Percentiles rank a stretch among this genome's conserved stretches.
These are phyloP conservation scores for Myripristis jacobus DNA, from an alignment of 2,797 vertebrate genomes.

Conservation along the genomic window DNA sequence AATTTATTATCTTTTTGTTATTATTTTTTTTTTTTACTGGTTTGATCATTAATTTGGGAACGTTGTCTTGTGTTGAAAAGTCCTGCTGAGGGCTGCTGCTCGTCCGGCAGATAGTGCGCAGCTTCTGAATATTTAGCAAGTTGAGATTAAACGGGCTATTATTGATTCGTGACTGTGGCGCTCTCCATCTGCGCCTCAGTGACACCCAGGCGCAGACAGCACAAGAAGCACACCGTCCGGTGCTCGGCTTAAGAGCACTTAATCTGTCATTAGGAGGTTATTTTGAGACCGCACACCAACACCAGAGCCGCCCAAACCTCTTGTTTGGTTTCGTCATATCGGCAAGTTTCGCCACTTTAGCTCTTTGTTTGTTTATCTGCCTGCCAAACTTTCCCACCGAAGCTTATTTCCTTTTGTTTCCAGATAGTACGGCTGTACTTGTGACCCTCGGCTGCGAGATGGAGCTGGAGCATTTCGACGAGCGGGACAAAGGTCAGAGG, in stretches of 20 bases:
- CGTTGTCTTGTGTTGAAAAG: neutral
- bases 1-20: too few relatives aligned
- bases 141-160: slow-evolving; percentile 12
- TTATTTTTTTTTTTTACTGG: neutral
- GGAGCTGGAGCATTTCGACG: slow-evolving; percentile 99
- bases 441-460: slow-evolving; percentile 77
- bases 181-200: slow-evolving; percentile 40
- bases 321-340: neutral
- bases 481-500: slow-evolving; percentile 94
- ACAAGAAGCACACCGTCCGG: slow-evolving; percentile 51
- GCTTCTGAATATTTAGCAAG: slow-evolving; percentile 43
- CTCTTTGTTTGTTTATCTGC: slow-evolving; percentile 30
- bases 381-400: slow-evolving; percentile 34
- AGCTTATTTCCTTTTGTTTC: neutral
- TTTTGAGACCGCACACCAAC: slow-evolving; percentile 68
- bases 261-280: slow-evolving; percentile 83
- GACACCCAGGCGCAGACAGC: neutral
- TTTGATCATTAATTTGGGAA: neutral
- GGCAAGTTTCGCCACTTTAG: neutral
- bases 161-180: slow-evolving; percentile 67
- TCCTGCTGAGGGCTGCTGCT: neutral
- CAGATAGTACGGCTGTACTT: slow-evolving; percentile 75
- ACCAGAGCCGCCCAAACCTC: slow-evolving; percentile 14
- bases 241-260: slow-evolving; percentile 75
- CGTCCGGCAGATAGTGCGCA: neutral